Conservation (phyloP, 1,140 invertebrate species). For the Diuraphis noxia region DNA sequence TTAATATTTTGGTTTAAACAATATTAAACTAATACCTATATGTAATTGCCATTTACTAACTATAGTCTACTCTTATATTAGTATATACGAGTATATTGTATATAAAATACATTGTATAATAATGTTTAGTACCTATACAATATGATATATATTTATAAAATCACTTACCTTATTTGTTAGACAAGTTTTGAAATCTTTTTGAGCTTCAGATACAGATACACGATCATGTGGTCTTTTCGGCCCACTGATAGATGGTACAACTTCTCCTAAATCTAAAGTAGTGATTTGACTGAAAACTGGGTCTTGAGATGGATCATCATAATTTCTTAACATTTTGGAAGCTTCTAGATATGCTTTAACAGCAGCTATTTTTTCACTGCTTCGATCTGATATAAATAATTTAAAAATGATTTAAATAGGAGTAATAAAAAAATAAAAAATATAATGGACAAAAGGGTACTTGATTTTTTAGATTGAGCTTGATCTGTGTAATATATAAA, state of each 20-base stretch:
- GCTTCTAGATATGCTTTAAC: conserved; percentile 84
- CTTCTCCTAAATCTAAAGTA: conserved; percentile 83
- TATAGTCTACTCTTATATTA: no score
- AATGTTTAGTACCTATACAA: neutral
- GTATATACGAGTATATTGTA: no score
- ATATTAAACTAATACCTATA: neutral
- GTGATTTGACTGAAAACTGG: conserved; percentile 87
- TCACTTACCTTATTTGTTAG: conserved; percentile 82
- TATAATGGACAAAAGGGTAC: neutral
- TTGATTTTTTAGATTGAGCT: neutral
- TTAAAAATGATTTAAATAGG: neutral
- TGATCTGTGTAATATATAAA: no score
- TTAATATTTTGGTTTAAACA: neutral
- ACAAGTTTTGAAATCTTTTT: conserved; percentile 83
- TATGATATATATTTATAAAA: neutral
- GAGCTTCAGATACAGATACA: conserved; percentile 88
- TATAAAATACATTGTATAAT: no score
- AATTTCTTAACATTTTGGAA: conserved; percentile 85
- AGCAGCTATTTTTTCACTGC: conserved; percentile 76
- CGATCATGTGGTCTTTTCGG: conserved; percentile 96
- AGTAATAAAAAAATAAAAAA: neutral
- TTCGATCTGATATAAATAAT: conserved; percentile 70
- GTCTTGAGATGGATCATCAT: conserved; percentile 74
- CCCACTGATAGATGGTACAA: conserved; percentile 93
- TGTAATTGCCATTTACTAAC: neutral